Conservation (phyloP, 2,888 invertebrate genomes). For the Trissolcus brochymenae region DNA sequence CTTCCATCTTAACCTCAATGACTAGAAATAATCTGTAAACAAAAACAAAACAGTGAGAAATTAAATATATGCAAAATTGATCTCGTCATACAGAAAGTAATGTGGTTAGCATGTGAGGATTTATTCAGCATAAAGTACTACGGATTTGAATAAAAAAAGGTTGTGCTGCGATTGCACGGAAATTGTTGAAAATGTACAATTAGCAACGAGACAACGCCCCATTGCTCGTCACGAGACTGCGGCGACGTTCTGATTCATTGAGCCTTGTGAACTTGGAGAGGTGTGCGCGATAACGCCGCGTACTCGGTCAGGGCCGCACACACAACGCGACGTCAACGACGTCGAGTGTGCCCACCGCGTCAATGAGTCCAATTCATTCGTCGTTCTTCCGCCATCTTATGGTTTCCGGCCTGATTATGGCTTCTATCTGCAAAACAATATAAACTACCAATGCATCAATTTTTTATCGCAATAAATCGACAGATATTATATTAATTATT, state of each 20-base stretch:
- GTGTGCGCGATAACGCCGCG: constrained; percentile 37
- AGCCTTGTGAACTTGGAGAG: constrained; percentile 51
- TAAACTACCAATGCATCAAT: no score
- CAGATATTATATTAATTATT: no score
- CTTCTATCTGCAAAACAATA: no score
- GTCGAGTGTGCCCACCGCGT: constrained; percentile 14
- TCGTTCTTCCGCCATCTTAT: background rate
- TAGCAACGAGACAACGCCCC: constrained; percentile 48
- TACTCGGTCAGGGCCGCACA: constrained; percentile 56
- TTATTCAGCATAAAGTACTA: background rate
- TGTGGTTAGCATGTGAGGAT: background rate
- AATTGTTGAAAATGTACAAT: background rate
- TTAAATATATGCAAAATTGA: no score
- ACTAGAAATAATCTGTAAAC: no score
- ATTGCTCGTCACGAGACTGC: constrained; percentile 39
- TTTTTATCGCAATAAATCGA: no score
- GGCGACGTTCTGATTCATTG: constrained; percentile 49
- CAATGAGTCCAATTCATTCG: constrained; percentile 7
- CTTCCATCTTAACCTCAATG: no score
- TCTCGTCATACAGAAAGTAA: no score
- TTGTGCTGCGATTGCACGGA: background rate
- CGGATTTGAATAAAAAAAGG: no score
- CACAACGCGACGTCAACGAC: constrained; percentile 2
- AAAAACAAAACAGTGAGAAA: no score
- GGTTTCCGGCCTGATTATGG: no score